These are phyloP conservation scores for Sipha maydis DNA, from an alignment of 2,888 invertebrate species.

Conservation along the genomic window DNA sequence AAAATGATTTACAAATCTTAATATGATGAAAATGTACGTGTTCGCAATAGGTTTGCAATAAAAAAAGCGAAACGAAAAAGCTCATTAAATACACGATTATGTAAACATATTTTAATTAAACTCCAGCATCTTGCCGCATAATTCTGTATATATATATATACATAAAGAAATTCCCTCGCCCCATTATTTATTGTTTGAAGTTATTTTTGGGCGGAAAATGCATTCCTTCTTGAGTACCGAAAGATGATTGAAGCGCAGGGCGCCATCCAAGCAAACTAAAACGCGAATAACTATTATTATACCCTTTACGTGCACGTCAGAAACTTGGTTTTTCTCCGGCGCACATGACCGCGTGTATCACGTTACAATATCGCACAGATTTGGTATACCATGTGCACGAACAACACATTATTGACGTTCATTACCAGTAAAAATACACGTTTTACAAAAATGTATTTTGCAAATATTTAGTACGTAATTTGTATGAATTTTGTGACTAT, in stretches of 20 bases:
- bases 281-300: neutral
- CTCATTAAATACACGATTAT: slow-evolving; percentile 39
- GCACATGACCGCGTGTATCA: neutral
- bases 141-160: neutral
- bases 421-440: no score
- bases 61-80: slow-evolving; percentile 43
- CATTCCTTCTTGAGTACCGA: neutral
- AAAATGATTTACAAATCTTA: slow-evolving; percentile 11
- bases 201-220: slow-evolving; percentile 16
- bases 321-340: neutral
- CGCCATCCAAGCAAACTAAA: neutral
- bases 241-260: neutral
- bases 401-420: no score
- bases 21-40: slow-evolving; percentile 34
- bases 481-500: no score
- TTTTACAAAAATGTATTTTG: no score
- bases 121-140: neutral
- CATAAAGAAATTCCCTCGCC: neutral
- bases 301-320: neutral
- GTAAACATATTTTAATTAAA: slow-evolving; percentile 58
- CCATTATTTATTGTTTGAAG: slow-evolving; percentile 12
- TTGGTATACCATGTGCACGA: no score
- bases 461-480: no score
- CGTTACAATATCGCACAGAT: no score
- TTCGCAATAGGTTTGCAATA: slow-evolving; percentile 32